phyloP scores from a whole-genome alignment of 2,113 vertebrate species.

The Hemicordylus capensis region DNA sequence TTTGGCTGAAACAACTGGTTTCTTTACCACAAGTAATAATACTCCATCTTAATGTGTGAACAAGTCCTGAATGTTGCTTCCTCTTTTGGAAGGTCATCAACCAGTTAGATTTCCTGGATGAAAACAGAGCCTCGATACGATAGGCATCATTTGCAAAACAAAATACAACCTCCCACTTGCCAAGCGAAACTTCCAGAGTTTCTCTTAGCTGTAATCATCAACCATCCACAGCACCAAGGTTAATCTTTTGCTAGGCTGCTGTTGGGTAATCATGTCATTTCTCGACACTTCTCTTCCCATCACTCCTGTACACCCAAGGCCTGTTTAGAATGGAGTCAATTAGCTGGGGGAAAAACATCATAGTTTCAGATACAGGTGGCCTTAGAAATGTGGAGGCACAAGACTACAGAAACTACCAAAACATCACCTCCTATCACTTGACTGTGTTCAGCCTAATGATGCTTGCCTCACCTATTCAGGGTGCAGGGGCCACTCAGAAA shows the following conservation, averaged over 20 bases:
- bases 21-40: neutral
- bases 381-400: neutral
- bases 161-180: slow-evolving; percentile 12
- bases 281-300: slow-evolving; percentile 34
- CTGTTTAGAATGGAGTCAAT: neutral
- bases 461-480: neutral
- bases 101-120: neutral
- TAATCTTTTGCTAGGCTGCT: slow-evolving; percentile 64
- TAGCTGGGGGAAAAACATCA: neutral
- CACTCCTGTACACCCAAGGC: neutral
- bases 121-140: neutral
- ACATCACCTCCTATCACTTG: neutral
- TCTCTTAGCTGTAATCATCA: slow-evolving; percentile 24
- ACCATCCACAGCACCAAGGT: slow-evolving; percentile 47
- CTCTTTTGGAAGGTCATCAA: neutral
- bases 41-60: neutral
- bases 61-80: neutral
- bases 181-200: slow-evolving; percentile 20
- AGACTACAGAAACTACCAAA: neutral
- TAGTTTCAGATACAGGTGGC: neutral
- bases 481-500: neutral
- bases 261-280: slow-evolving; percentile 48
- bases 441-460: too few species aligned
- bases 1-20: neutral
- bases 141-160: slow-evolving; percentile 8